These are phyloP conservation scores for Thalassoma bifasciatum DNA, from an alignment of 2,113 vertebrate species.

Conservation along the genomic window DNA sequence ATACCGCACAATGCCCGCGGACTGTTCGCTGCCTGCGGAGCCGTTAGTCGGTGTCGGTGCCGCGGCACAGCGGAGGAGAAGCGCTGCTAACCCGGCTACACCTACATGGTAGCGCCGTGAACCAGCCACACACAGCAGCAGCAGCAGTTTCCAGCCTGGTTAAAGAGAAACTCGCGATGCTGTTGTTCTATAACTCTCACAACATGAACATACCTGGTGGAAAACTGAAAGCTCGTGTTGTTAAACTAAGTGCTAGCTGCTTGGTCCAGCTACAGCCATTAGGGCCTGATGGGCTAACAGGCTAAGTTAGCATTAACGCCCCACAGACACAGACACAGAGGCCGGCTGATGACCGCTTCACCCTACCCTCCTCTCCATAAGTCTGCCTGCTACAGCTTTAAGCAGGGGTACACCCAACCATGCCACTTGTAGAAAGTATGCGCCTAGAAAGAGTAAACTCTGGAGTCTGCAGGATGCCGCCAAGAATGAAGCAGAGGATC, in stretches of 20 bases:
- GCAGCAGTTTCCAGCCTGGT: background rate
- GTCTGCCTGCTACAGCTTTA: background rate
- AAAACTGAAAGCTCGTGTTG: slow-evolving; percentile 33
- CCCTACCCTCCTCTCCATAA: slow-evolving; percentile 2
- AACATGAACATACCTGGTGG: background rate
- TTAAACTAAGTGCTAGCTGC: slow-evolving; percentile 11
- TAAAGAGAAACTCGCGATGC: background rate
- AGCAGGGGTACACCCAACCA: background rate
- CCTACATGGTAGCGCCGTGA: slow-evolving; percentile 39
- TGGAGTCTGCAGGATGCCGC: slow-evolving; percentile 45
- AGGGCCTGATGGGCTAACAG: slow-evolving; percentile 58
- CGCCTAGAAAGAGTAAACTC: slow-evolving; percentile 22
- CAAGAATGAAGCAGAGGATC: slow-evolving; percentile 41
- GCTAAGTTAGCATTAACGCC: slow-evolving; percentile 63
- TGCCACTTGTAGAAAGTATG: background rate
- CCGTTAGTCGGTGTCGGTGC: slow-evolving; percentile 28
- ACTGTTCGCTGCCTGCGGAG: slow-evolving; percentile 28
- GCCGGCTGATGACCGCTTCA: slow-evolving; percentile 13
- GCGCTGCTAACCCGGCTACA: background rate
- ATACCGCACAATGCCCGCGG: slow-evolving; percentile 64
- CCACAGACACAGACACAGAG: slow-evolving; percentile 49
- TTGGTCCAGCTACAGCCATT: slow-evolving; percentile 20
- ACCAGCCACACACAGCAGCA: background rate
- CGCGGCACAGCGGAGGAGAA: slow-evolving; percentile 13
- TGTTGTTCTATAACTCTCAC: background rate